A percentile compares a stretch with the other conserved stretches of the same genome.
Conservation (phyloP, 1,140 invertebrate species). For the Conus betulinus region DNA sequence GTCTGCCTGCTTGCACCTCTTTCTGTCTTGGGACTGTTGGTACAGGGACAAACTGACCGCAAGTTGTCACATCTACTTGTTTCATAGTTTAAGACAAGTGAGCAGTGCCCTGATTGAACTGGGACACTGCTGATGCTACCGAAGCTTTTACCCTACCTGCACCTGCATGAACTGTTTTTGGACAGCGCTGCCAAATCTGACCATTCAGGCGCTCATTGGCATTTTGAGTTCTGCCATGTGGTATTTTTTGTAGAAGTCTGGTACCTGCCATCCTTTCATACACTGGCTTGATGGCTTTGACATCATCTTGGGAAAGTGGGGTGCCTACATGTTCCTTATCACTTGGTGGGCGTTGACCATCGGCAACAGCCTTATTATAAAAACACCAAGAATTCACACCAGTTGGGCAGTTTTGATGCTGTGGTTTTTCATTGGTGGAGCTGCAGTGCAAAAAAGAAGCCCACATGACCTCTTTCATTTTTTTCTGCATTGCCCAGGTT, state of each 20-base stretch:
- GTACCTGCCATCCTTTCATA: constrained; percentile 12
- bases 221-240: constrained; percentile 30
- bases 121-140: too few species aligned
- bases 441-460: constrained; percentile 27
- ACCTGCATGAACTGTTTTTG: neutral
- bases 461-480: constrained; percentile 30
- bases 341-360: neutral
- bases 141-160: too few species aligned
- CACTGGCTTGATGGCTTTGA: neutral
- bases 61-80: too few species aligned
- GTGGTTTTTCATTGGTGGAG: constrained; percentile 14
- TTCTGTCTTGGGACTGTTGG: too few species aligned
- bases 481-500: constrained; percentile 1
- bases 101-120: too few species aligned
- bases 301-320: neutral
- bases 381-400: constrained; percentile 37
- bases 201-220: constrained; percentile 20
- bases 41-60: too few species aligned
- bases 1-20: too few species aligned
- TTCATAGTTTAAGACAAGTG: too few species aligned
- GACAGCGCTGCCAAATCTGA: neutral
- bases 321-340: neutral
- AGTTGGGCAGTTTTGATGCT: constrained; percentile 25
- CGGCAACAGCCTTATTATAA: constrained; percentile 26
- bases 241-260: neutral